Evolutionary conservation across 2,797 vertebrate genomes (phyloP).

Genomic region (Hybognathus amarus): DNA sequence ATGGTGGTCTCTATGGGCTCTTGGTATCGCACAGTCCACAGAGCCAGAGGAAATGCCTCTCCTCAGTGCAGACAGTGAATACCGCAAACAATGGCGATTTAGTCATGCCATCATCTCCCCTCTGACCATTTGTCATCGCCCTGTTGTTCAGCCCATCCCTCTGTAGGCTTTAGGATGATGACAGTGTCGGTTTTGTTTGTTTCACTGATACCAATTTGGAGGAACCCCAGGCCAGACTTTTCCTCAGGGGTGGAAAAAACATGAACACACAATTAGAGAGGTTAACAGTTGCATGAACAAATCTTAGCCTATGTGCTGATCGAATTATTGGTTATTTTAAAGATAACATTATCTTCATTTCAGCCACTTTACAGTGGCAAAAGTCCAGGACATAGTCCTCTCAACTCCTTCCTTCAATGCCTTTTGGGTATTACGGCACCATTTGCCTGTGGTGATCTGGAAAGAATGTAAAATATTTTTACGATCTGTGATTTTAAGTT

Average conservation of each 20-base stretch:
- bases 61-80: conserved; percentile 55
- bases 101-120: conserved; percentile 42
- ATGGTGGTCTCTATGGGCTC: conserved; percentile 41
- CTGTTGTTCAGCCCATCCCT: conserved; percentile 39
- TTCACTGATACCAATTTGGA: conserved; percentile 27
- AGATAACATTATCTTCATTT: conserved; percentile 42
- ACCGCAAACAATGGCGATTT: conserved; percentile 47
- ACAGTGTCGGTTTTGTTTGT: conserved; percentile 18
- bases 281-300: conserved; percentile 13
- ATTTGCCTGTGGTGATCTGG: conserved; percentile 18
- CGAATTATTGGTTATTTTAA: conserved; percentile 32
- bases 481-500: not conserved
- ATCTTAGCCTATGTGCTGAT: conserved; percentile 13
- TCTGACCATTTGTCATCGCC: conserved; percentile 46
- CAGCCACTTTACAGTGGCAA: conserved; percentile 38
- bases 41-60: conserved; percentile 58
- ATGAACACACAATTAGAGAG: conserved; percentile 21
- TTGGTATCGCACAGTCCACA: conserved; percentile 45
- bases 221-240: conserved; percentile 22
- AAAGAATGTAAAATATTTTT: conserved; percentile 26
- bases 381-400: conserved; percentile 22
- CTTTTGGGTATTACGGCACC: not conserved
- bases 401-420: conserved; percentile 12
- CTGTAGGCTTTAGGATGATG: conserved; percentile 38
- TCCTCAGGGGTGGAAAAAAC: conserved; percentile 5